Percentiles rank a stretch among this genome's conserved stretches.
phyloP scores from a whole-genome alignment of 1,140 invertebrate genomes.

The Drosophila triauraria region DNA sequence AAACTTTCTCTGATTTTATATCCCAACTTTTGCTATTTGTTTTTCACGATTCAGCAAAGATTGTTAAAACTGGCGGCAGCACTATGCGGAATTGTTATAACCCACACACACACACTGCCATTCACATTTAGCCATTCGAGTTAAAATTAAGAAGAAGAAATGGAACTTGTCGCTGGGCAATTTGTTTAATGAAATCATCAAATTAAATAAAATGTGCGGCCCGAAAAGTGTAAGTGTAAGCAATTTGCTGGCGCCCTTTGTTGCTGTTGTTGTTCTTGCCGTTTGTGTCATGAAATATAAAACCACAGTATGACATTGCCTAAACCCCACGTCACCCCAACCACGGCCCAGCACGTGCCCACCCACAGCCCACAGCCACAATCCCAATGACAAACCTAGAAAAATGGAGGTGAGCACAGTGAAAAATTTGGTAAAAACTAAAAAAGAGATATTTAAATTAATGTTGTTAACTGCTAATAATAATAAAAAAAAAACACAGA shows the following conservation, averaged over 20 bases:
- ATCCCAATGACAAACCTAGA: background rate
- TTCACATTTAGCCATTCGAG: slow-evolving; percentile 22
- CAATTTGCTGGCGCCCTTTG: slow-evolving; percentile 47
- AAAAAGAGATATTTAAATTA: too few relatives aligned
- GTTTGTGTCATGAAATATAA: slow-evolving; percentile 71
- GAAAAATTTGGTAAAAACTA: background rate
- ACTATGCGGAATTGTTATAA: background rate
- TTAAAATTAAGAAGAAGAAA: slow-evolving; percentile 45
- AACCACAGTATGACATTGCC: slow-evolving; percentile 63
- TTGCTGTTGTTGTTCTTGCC: slow-evolving; percentile 35
- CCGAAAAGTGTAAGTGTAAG: slow-evolving; percentile 69
- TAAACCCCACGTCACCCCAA: slow-evolving; percentile 9
- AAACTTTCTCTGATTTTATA: too few relatives aligned
- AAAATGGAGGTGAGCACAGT: background rate
- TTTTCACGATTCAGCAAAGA: background rate
- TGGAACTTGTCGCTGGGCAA: slow-evolving; percentile 43
- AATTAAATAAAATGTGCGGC: slow-evolving; percentile 76
- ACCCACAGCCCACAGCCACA: slow-evolving; percentile 10
- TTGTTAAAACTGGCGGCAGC: slow-evolving; percentile 4
- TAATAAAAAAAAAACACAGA: too few relatives aligned
- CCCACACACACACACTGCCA: slow-evolving; percentile 10
- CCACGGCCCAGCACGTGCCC: slow-evolving; percentile 40
- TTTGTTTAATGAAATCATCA: slow-evolving; percentile 81
- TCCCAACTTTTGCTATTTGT: background rate
- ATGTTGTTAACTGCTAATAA: too few relatives aligned